These are phyloP conservation scores for Monochamus alternatus DNA, from an alignment of 2,888 invertebrate genomes.

Conservation along the genomic window DNA sequence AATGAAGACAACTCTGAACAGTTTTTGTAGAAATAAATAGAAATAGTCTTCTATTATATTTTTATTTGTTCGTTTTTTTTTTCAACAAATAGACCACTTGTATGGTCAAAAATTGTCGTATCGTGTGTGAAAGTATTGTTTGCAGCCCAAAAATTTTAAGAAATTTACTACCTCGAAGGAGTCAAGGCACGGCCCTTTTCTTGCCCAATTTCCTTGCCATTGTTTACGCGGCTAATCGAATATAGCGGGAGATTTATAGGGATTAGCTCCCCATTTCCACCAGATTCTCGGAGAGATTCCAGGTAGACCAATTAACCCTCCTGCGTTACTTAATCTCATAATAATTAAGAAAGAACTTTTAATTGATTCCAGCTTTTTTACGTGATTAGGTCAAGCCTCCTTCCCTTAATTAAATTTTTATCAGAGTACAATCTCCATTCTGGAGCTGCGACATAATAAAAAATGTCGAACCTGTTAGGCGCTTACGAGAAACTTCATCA, in stretches of 20 bases:
- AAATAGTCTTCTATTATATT: no score
- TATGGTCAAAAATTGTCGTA: background rate
- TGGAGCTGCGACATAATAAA: background rate
- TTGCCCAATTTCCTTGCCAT: conserved; percentile 38
- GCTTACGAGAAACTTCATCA: background rate
- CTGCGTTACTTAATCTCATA: conserved; percentile 37
- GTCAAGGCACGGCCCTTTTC: conserved; percentile 12
- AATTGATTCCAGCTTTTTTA: conserved; percentile 27
- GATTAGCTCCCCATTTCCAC: conserved; percentile 40
- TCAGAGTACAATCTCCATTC: background rate
- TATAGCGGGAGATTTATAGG: conserved; percentile 39
- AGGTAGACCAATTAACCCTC: conserved; percentile 35
- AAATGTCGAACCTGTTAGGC: background rate
- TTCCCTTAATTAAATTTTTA: conserved; percentile 20
- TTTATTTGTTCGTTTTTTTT: no score
- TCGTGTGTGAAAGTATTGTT: background rate
- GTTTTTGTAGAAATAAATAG: no score
- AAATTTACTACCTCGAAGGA: conserved; percentile 33
- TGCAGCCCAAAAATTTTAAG: background rate
- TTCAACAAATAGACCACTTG: no score
- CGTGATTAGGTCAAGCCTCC: background rate
- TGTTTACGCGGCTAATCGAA: conserved; percentile 46
- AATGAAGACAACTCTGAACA: no score
- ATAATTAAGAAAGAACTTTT: conserved; percentile 39
- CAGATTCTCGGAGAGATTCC: conserved; percentile 30